Conservation (phyloP, 92 coral and sea anemone species). For the Palythoa heliodiscus region DNA sequence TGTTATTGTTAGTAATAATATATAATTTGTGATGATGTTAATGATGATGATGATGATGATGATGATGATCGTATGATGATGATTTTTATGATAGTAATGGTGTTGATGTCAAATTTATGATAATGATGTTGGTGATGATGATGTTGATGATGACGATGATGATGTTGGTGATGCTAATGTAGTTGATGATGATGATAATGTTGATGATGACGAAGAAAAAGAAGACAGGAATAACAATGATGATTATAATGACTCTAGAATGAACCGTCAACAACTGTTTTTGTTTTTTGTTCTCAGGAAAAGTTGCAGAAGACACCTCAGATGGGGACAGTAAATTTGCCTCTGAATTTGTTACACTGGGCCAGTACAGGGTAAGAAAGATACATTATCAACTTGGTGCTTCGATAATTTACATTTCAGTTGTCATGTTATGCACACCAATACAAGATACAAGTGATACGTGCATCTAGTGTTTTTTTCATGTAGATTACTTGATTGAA, state of each 20-base stretch:
- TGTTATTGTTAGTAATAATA: neutral
- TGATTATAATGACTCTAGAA: neutral
- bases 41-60: too few relatives aligned
- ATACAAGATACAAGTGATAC: too few relatives aligned
- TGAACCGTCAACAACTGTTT: neutral
- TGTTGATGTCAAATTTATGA: too few relatives aligned
- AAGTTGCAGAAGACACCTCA: conserved; percentile 55
- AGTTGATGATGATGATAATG: neutral
- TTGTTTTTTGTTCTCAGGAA: conserved; percentile 46
- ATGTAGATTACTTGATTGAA: too few relatives aligned
- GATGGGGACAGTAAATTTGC: conserved; percentile 68
- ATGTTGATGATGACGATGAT: neutral
- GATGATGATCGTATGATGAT: neutral
- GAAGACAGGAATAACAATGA: neutral
- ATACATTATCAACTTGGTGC: neutral
- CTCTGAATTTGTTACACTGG: conserved; percentile 53
- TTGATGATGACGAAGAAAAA: neutral
- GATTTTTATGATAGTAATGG: too few relatives aligned
- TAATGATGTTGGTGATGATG: too few relatives aligned
- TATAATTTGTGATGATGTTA: neutral
- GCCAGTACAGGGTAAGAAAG: conserved; percentile 79
- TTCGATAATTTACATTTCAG: neutral
- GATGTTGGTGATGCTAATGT: neutral
- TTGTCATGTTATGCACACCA: too few relatives aligned
- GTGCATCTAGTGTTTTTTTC: too few relatives aligned